These are phyloP conservation scores for Cephonodes hylas DNA, from an alignment of 2,888 invertebrate species.

Conservation along the genomic window DNA sequence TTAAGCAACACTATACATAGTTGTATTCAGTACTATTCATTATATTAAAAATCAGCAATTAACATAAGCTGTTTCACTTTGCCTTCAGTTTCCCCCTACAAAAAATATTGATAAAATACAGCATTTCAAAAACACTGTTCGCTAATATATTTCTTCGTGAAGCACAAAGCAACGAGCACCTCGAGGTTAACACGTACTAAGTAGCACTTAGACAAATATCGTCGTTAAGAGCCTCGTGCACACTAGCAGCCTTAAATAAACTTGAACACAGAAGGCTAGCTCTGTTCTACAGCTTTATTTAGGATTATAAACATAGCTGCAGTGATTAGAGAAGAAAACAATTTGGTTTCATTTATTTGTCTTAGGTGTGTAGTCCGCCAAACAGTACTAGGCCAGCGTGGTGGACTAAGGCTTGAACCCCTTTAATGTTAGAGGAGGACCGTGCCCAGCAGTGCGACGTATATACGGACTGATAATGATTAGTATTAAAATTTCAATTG, in stretches of 20 bases:
- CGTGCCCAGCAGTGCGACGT: too few species aligned
- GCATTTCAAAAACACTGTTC: neutral
- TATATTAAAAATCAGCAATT: neutral
- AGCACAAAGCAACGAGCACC: neutral
- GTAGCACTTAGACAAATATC: constrained; percentile 1
- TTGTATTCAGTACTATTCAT: too few species aligned
- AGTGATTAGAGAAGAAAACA: too few species aligned
- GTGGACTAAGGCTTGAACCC: too few species aligned
- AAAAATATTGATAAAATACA: neutral
- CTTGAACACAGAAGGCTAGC: neutral
- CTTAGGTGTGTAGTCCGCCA: too few species aligned
- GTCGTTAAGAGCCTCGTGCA: neutral
- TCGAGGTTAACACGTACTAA: constrained; percentile 2
- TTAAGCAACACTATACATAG: too few species aligned
- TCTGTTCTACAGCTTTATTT: neutral
- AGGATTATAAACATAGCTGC: neutral
- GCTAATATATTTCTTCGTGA: neutral
- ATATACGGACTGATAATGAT: too few species aligned
- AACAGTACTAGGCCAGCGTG: too few species aligned
- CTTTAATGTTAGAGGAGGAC: too few species aligned
- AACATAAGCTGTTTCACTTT: neutral
- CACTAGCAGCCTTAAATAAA: neutral
- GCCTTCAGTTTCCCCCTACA: neutral
- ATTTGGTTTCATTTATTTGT: too few species aligned
- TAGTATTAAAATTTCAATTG: too few species aligned